Evolutionary conservation across 2,888 invertebrate species (phyloP), one percentile per base, ranked within the genome.

Genomic region (Cacoxenus indagator): DNA sequence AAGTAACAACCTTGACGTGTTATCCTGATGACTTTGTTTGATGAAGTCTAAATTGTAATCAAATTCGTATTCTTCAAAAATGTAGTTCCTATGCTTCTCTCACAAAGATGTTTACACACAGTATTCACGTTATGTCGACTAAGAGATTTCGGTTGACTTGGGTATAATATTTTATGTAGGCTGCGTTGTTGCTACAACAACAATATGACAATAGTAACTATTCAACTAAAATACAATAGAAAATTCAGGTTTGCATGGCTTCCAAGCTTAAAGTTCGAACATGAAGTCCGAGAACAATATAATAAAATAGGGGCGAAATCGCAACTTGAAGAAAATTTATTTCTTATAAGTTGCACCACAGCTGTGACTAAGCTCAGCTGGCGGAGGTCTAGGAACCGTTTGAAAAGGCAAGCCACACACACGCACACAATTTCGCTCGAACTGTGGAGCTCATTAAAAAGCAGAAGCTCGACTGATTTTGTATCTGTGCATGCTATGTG

Each of bases 401-500:
- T 51, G 2, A 37, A 37, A 37, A 37, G 37, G 37, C 37, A 37
- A 37, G 37, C 37, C 31, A 31, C 29, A 61, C 29, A 51, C 46
- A 45, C 46, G 8, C 1, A 59, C 37, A 27, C 59, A 68, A 11
- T 17, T 29, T 14, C 61, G 43, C 14, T 24, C 8, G 24, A 55
- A 26, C 55, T 24, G n/a, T 48, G n/a, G 31, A 46, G 59, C 59
- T 48, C 57, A 67, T 67, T 59, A 59, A 67, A 67, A 59, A 48
- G 27, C 11, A 67, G 48, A 59, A 57, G 59, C 66, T 67, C 22
- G n/a, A 46, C 48, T 67, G 66, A 43, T 67, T 57, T 31, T 17
- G 14, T 59, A 31, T 74, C 80, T 45, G 51, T 22, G 26, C 6
- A 14, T 66, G 57, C n/a, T 54, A n/a, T 55, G 43, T 67, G 59